Conservation (phyloP, 64 coral and sea anemone species). For the Hydrozoanthus tunicans region DNA sequence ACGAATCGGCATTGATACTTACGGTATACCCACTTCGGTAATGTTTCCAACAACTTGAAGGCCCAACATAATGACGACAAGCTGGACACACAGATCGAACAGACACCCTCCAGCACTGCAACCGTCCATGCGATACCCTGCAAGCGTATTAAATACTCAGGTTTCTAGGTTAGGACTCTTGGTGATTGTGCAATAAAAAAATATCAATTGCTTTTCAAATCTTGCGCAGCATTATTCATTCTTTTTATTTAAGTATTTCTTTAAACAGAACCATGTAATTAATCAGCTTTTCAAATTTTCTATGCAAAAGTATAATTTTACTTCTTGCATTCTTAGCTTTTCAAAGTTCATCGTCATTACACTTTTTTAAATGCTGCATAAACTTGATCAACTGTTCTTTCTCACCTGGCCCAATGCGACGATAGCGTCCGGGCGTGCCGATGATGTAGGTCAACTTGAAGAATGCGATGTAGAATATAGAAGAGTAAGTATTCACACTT, state of each 20-base stretch:
- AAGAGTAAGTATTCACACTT: conserved; percentile 82
- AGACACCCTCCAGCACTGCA: conserved; percentile 70
- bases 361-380: neutral
- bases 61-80: conserved; percentile 79
- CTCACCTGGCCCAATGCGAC: conserved; percentile 37
- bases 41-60: conserved; percentile 79
- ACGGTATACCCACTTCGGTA: conserved; percentile 71
- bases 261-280: no score
- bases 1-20: neutral
- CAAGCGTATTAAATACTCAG: neutral
- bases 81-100: conserved; percentile 70
- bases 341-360: no score
- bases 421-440: conserved; percentile 70
- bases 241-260: no score
- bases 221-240: no score
- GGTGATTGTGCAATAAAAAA: no score
- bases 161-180: neutral
- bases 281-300: no score
- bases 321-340: no score
- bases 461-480: conserved; percentile 83
- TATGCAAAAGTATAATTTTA: no score
- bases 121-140: conserved; percentile 61
- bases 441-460: conserved; percentile 69
- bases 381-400: neutral
- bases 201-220: no score